Evolutionary conservation across 2,888 invertebrate genomes (phyloP), one percentile per base, ranked within the genome.

Genomic region (Tryphoninae sp.): DNA sequence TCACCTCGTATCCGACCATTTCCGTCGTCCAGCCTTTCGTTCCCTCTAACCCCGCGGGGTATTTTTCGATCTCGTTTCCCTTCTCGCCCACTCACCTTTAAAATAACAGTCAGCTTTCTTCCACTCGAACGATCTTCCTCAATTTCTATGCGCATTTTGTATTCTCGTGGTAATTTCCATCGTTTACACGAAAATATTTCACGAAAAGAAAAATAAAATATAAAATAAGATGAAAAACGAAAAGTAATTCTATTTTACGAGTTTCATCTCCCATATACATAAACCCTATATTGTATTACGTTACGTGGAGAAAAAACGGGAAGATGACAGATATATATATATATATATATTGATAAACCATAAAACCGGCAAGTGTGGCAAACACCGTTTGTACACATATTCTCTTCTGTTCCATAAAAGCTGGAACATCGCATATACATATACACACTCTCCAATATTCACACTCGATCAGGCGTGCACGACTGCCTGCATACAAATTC

Each of bases 1-100:
- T 7, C 53, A 16, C 22, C 76, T 69, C 79, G 83, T 86, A 85
- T 86, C 83, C 84, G 83, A 87, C 82, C 82, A 86, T 88, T 87
- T 87, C 86, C 86, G 75, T 53, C 73, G 33, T 76, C 59, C 49
- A 42, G 49, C 45, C 49, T 72, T 53, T 49, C 62, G 68, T 51
- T 11, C 49, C 8, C 6, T 23, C 22, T 40, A 19, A 7, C 26
- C 58, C 7, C 22, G n/a, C 49, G 16, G 33, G 8, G 51, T 19
- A 51, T 64, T 74, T 19, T 69, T 55, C 49, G 42, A 65, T 55
- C 62, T 58, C 51, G 45, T 72, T 61, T 42, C 72, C 42, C 9
- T 69, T 49, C 59, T 45, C n/a, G 40, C 45, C 51, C 51, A n/a
- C 33, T 65, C 49, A 59, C 19, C 33, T 45, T 49, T 58, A 16